A percentile compares a stretch with the other conserved stretches of the same genome.
Conservation (phyloP, 2,113 vertebrate species). For the Shinisaurus crocodilurus region DNA sequence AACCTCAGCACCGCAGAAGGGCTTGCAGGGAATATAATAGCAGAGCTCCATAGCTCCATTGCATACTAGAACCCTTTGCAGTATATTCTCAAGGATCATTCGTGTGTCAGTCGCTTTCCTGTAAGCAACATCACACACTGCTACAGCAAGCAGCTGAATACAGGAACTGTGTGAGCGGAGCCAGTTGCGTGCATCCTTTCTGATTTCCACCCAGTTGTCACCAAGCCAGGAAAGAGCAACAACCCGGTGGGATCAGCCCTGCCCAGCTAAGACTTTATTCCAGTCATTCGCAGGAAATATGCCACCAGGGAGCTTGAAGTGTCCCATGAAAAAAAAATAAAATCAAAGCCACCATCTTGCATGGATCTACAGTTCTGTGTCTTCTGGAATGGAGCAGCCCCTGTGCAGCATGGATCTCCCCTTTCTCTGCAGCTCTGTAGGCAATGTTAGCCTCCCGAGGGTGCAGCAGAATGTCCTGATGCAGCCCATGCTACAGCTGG, state of each 20-base stretch:
- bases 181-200: neutral
- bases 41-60: slow-evolving; percentile 30
- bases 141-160: neutral
- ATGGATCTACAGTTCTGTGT: neutral
- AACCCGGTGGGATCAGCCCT: neutral
- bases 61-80: slow-evolving; percentile 13
- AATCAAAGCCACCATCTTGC: neutral
- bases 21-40: slow-evolving; percentile 14
- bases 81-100: neutral
- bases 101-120: neutral
- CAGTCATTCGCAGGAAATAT: neutral
- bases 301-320: neutral
- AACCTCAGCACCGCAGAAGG: slow-evolving; percentile 60
- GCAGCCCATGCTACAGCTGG: neutral
- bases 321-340: too few species aligned
- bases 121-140: neutral
- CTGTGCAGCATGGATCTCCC: neutral
- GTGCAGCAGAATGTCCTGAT: neutral
- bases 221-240: too few species aligned
- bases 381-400: neutral
- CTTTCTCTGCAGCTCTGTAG: neutral
- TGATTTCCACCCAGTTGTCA: neutral
- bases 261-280: neutral
- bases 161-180: neutral
- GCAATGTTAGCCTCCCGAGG: neutral